phyloP scores from a whole-genome alignment of 2,113 vertebrate genomes.

The Sylvilagus bachmani region DNA sequence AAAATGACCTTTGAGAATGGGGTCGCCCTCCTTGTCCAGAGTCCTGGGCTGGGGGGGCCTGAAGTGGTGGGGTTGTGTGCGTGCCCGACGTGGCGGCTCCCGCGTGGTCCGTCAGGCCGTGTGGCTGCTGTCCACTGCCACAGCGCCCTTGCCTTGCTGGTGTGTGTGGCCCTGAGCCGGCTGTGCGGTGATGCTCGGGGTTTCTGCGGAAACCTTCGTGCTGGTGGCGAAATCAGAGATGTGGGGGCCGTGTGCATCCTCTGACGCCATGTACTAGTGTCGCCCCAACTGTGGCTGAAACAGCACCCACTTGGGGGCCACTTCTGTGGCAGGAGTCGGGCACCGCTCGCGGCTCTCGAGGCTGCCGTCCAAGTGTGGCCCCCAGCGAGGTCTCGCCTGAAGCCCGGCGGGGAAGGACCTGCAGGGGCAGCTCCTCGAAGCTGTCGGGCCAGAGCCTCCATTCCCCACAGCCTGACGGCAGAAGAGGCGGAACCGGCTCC shows the following conservation, averaged over 20 bases:
- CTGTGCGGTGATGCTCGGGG: background rate
- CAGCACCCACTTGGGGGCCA: too few relatives aligned
- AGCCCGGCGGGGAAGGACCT: background rate
- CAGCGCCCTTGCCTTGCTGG: accelerated
- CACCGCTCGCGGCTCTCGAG: background rate
- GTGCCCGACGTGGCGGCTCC: too few relatives aligned
- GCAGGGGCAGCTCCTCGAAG: background rate
- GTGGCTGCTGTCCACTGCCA: too few relatives aligned
- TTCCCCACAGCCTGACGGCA: background rate
- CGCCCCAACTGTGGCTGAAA: background rate
- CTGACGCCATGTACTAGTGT: accelerated
- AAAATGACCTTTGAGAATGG: background rate
- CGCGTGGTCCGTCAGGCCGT: too few relatives aligned
- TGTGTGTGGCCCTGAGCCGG: accelerated
- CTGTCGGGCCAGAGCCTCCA: background rate
- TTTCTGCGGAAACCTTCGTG: accelerated
- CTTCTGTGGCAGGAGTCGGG: background rate
- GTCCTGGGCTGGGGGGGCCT: accelerated
- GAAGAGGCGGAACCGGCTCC: background rate
- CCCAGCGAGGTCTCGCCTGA: background rate
- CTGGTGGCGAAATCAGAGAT: background rate
- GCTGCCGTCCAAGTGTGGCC: background rate
- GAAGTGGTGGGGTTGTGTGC: accelerated
- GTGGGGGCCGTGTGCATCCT: accelerated
- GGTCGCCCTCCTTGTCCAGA: background rate